These are phyloP conservation scores for Drosophila sturtevanti DNA, from an alignment of 1,140 invertebrate genomes.

Conservation along the genomic window DNA sequence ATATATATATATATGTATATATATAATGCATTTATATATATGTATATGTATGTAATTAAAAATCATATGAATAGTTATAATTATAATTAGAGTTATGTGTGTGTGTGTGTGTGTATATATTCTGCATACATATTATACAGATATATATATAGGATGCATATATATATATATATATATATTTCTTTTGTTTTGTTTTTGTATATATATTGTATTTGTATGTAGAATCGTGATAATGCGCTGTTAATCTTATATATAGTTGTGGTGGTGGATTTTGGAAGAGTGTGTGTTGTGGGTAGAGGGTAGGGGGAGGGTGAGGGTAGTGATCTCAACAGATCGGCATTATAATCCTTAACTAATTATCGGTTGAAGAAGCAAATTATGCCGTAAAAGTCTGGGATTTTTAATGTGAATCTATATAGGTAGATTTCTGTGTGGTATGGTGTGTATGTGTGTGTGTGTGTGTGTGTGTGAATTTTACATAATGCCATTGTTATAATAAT, in stretches of 20 bases:
- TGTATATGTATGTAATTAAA: slow-evolving; percentile 37
- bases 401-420: slow-evolving; percentile 15
- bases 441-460: slow-evolving; percentile 7
- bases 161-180: slow-evolving; percentile 5
- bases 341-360: slow-evolving; percentile 11
- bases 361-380: slow-evolving; percentile 8
- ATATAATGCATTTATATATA: slow-evolving; percentile 22
- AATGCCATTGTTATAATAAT: slow-evolving; percentile 46
- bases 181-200: too few species aligned
- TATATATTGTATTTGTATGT: slow-evolving; percentile 18
- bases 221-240: slow-evolving; percentile 48
- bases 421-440: not conserved
- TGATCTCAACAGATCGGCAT: not conserved
- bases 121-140: slow-evolving; percentile 17
- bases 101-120: slow-evolving; percentile 28
- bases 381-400: too few species aligned
- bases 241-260: slow-evolving; percentile 48
- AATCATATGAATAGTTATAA: slow-evolving; percentile 51
- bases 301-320: not conserved
- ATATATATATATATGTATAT: slow-evolving; percentile 37
- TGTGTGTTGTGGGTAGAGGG: not conserved
- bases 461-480: slow-evolving; percentile 21
- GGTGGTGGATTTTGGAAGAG: slow-evolving; percentile 13
- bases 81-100: slow-evolving; percentile 46
- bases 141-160: slow-evolving; percentile 2